These are phyloP conservation scores for Coenonympha arcania DNA, from an alignment of 2,888 invertebrate genomes.

Conservation along the genomic window DNA sequence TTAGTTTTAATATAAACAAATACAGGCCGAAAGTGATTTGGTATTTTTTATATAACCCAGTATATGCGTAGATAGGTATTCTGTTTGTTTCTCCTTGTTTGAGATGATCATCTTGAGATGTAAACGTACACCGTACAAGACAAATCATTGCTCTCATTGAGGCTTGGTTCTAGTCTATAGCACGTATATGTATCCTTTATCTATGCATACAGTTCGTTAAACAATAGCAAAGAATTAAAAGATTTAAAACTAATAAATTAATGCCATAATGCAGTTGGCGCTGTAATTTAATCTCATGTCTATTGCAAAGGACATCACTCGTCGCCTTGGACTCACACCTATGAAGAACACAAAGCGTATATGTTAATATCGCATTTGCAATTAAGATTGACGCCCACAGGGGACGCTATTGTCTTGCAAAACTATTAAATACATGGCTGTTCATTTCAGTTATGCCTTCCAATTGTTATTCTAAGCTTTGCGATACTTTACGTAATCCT, in stretches of 20 bases:
- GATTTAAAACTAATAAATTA: background rate
- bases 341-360: conserved; percentile 66
- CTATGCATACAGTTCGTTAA: too few relatives aligned
- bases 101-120: too few relatives aligned
- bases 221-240: background rate
- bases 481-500: background rate
- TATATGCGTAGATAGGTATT: too few relatives aligned
- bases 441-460: too few relatives aligned
- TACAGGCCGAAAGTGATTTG: too few relatives aligned
- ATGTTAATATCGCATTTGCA: conserved; percentile 70
- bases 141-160: too few relatives aligned
- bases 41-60: too few relatives aligned
- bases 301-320: conserved; percentile 41
- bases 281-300: conserved; percentile 2
- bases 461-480: conserved; percentile 6
- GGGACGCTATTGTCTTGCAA: conserved; percentile 63
- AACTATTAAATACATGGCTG: conserved; percentile 38
- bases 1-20: too few relatives aligned
- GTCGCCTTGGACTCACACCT: conserved; percentile 57
- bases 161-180: too few relatives aligned
- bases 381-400: conserved; percentile 67
- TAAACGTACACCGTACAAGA: too few relatives aligned
- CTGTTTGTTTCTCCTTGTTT: too few relatives aligned
- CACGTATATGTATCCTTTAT: too few relatives aligned
- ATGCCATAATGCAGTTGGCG: background rate